Conservation (phyloP, 2,797 vertebrate species). For the Onychomys leucogaster region DNA sequence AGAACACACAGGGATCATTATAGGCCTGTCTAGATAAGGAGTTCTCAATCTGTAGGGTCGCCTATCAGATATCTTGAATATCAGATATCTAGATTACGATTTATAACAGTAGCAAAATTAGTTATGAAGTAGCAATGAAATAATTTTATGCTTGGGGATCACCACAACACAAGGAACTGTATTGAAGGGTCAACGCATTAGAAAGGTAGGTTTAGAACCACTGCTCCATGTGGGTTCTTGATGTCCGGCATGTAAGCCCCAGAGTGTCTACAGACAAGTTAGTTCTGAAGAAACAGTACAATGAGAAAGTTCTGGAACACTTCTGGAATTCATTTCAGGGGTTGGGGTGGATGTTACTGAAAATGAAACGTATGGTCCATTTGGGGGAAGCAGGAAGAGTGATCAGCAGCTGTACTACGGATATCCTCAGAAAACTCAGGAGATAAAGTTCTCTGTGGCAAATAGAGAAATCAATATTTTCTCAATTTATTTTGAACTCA, state of each 20-base stretch:
- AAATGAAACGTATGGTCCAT: background rate
- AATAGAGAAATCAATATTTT: background rate
- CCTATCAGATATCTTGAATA: too few species aligned
- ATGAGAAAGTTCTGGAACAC: background rate
- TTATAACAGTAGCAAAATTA: background rate
- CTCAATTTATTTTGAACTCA: background rate
- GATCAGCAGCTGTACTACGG: background rate
- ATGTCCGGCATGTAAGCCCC: accelerated
- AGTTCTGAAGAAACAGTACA: background rate
- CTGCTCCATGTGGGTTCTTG: background rate
- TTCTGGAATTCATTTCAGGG: background rate
- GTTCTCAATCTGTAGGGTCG: too few species aligned
- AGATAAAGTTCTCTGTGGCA: background rate
- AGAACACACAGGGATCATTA: background rate
- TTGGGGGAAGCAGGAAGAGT: background rate
- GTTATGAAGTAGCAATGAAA: background rate
- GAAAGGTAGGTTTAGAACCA: background rate
- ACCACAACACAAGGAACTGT: background rate
- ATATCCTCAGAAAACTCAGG: background rate
- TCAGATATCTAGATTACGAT: background rate
- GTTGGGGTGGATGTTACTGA: background rate
- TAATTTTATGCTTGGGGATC: background rate
- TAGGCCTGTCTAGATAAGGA: too few species aligned
- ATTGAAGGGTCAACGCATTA: background rate
- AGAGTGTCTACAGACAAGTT: background rate